A percentile compares a stretch with the other conserved stretches of the same genome.
Conservation (phyloP, 1,140 invertebrate species). For the Polyergus mexicanus region DNA sequence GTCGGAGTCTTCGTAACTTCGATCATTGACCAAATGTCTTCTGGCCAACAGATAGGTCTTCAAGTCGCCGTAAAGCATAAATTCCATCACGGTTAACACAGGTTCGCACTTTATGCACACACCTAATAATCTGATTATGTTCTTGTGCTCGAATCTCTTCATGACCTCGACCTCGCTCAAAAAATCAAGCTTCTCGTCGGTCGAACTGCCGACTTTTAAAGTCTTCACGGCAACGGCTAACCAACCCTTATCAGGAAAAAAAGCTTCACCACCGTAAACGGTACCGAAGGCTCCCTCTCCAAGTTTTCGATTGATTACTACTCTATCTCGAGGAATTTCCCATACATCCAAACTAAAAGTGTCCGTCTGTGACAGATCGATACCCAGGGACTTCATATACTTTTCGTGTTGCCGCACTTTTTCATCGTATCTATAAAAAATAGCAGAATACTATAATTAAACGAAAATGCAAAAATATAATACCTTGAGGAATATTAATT, state of each 20-base stretch:
- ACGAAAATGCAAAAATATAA: not conserved
- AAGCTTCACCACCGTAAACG: conserved; percentile 94
- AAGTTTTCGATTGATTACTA: conserved; percentile 96
- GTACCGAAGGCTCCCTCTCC: conserved; percentile 97
- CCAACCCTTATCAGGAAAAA: conserved; percentile 91
- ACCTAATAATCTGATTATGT: conserved; percentile 95
- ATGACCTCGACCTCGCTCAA: conserved; percentile 97
- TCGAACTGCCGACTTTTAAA: conserved; percentile 92
- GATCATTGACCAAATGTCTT: conserved; percentile 92
- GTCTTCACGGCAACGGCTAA: conserved; percentile 96
- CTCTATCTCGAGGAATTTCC: conserved; percentile 93
- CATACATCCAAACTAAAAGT: conserved; percentile 91
- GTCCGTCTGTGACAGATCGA: conserved; percentile 87
- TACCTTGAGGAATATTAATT: conserved; percentile 5
- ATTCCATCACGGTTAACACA: conserved; percentile 96
- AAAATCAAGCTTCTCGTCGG: conserved; percentile 96
- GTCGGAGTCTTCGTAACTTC: conserved; percentile 89
- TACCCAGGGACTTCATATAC: conserved; percentile 91
- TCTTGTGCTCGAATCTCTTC: conserved; percentile 96
- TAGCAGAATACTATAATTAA: conserved; percentile 8
- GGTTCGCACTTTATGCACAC: conserved; percentile 95
- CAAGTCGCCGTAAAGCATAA: conserved; percentile 97
- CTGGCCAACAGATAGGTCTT: conserved; percentile 95
- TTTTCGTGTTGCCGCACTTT: conserved; percentile 90
- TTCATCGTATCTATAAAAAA: conserved; percentile 89